Conservation (phyloP, 2,113 vertebrate genomes). For the Phocoena sinus region DNA sequence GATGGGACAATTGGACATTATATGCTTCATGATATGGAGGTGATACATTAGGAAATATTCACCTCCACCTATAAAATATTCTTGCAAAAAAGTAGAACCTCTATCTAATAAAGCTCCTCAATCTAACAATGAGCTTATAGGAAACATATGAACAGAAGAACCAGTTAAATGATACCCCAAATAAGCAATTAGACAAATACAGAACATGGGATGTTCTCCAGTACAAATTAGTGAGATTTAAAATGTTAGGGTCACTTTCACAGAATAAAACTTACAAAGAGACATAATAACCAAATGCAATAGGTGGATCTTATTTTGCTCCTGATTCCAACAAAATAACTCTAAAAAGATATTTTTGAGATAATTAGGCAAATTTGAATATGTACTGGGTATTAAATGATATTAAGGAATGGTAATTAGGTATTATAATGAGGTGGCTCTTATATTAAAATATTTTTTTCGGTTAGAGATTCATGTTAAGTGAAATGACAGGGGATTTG, state of each 20-base stretch:
- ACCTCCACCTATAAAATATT: background rate
- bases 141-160: background rate
- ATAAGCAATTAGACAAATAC: background rate
- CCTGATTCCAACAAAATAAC: background rate
- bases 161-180: background rate
- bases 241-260: background rate
- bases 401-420: background rate
- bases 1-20: background rate
- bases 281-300: background rate
- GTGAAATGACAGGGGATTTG: background rate
- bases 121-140: background rate
- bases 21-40: background rate
- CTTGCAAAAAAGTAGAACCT: background rate
- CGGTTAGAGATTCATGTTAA: background rate
- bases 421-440: background rate
- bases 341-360: background rate
- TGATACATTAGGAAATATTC: background rate
- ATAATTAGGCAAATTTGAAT: background rate
- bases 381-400: background rate
- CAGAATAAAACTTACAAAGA: constrained; percentile 1
- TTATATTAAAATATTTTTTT: constrained; percentile 7
- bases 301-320: background rate
- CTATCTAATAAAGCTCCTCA: background rate
- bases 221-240: background rate
- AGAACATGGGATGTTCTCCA: background rate